These are phyloP conservation scores for Perizoma flavofasciatum DNA, from an alignment of 2,888 invertebrate genomes.

Conservation along the genomic window DNA sequence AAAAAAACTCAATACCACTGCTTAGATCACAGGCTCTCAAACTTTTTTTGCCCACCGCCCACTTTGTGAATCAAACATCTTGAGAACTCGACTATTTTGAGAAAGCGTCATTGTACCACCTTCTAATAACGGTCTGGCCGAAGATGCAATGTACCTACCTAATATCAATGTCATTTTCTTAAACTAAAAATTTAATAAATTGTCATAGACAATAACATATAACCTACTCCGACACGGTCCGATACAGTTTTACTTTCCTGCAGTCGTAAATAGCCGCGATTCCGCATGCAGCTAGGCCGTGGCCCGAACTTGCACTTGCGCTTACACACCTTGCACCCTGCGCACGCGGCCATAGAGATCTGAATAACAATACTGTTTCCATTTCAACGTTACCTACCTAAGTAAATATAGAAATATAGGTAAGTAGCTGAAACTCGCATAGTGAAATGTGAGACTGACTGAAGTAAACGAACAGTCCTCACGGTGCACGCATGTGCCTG, in stretches of 20 bases:
- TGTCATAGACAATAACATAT: background rate
- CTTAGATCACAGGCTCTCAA: no score
- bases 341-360: conserved; percentile 52
- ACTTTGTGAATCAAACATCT: no score
- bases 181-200: no score
- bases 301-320: conserved; percentile 28
- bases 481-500: conserved; percentile 62
- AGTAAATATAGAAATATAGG: conserved; percentile 17
- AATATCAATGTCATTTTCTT: no score
- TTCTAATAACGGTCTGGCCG: no score
- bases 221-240: conserved; percentile 46
- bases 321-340: conserved; percentile 56
- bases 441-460: conserved; percentile 66
- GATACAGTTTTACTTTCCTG: conserved; percentile 71
- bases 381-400: conserved; percentile 38
- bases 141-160: no score
- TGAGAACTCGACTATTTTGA: no score
- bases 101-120: no score
- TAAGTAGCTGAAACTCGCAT: conserved; percentile 56
- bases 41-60: no score
- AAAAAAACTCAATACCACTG: no score
- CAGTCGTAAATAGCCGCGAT: conserved; percentile 54
- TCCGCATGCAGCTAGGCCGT: conserved; percentile 55
- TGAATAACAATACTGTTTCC: conserved; percentile 44
- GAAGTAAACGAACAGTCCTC: conserved; percentile 46